Evolutionary conservation across 2,113 vertebrate species (phyloP).

Genomic region (Paramormyrops kingsleyae): DNA sequence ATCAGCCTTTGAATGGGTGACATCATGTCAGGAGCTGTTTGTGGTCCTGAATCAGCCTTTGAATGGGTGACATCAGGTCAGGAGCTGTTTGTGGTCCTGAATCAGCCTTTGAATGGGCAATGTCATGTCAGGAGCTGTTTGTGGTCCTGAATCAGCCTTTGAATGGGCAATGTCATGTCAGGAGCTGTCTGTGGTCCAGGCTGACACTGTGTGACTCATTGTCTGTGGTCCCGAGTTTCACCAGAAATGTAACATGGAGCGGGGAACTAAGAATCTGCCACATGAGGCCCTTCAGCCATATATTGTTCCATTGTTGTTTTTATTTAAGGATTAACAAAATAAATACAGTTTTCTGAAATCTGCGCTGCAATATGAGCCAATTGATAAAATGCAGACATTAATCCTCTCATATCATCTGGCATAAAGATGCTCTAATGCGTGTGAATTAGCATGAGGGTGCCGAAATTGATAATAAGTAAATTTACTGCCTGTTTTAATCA

Average conservation of each 20-base stretch:
- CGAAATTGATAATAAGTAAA: not conserved
- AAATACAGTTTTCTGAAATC: not conserved
- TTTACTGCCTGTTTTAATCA: slow-evolving; percentile 1
- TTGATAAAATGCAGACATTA: not conserved
- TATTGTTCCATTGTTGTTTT: not conserved
- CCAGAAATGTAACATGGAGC: not conserved
- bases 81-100: not conserved
- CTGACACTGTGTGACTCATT: too few species aligned
- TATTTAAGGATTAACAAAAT: slow-evolving; percentile 1
- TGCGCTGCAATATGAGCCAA: not conserved
- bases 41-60: not conserved
- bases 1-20: not conserved
- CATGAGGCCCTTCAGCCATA: not conserved
- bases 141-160: not conserved
- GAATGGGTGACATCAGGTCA: too few species aligned
- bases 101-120: not conserved
- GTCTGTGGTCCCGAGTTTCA: not conserved
- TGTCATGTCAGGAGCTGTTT: not conserved
- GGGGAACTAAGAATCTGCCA: not conserved
- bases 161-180: not conserved
- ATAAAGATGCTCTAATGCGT: not conserved
- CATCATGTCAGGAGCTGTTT: not conserved
- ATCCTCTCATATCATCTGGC: not conserved
- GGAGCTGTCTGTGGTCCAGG: not conserved
- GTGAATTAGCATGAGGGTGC: not conserved